phyloP scores from a whole-genome alignment of 2,113 vertebrate genomes.

The Nannobrachium achirus region DNA sequence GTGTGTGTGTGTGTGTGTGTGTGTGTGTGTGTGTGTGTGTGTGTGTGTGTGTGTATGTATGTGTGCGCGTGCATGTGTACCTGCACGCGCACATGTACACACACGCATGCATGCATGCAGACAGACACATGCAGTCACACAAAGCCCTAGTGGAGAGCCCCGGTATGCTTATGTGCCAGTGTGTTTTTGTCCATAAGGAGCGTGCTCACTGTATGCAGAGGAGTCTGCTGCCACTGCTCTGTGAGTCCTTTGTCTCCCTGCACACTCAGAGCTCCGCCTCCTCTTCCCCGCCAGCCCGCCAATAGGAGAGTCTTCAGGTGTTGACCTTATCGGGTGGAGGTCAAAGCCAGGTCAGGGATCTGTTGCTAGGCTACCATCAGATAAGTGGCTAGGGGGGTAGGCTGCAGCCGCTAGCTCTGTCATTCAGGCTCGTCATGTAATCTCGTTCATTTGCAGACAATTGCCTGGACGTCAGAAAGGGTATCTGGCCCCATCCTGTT shows the following conservation, averaged over 20 bases:
- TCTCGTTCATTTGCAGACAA: constrained; percentile 85
- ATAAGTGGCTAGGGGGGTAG: constrained; percentile 77
- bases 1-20: no score
- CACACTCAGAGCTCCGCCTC: constrained; percentile 71
- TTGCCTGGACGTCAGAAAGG: constrained; percentile 81
- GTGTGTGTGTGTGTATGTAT: no score
- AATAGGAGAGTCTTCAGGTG: constrained; percentile 85
- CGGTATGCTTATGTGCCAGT: constrained; percentile 56
- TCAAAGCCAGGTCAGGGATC: constrained; percentile 85
- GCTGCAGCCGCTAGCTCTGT: constrained; percentile 72
- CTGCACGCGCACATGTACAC: constrained; percentile 4
- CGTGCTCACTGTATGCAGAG: constrained; percentile 64
- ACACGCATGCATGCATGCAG: constrained; percentile 28
- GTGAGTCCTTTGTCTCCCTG: constrained; percentile 74
- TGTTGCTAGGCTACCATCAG: constrained; percentile 85
- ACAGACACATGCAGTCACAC: constrained; percentile 3
- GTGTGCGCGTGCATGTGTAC: background rate
- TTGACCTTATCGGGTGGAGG: constrained; percentile 85
- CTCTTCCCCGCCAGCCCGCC: constrained; percentile 69
- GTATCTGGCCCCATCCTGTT: constrained; percentile 79
- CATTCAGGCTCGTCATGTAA: constrained; percentile 83
- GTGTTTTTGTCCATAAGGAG: constrained; percentile 62
- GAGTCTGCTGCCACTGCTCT: constrained; percentile 63
- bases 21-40: no score
- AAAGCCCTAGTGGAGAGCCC: constrained; percentile 33